Evolutionary conservation across 2,113 vertebrate genomes (phyloP), one percentile per base, ranked within the genome.

Genomic region (Xenopus laevis): DNA sequence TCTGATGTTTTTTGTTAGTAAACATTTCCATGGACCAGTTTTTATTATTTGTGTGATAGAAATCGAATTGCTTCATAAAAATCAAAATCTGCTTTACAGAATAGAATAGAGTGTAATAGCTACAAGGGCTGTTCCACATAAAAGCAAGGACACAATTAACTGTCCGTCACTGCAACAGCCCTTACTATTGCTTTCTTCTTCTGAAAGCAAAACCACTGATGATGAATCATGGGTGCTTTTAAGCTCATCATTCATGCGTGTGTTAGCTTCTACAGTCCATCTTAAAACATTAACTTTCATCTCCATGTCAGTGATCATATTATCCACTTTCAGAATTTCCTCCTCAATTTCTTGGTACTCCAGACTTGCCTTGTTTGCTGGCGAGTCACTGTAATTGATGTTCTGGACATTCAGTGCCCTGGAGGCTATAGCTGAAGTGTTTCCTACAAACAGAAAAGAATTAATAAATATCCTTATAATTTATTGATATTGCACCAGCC

Each of bases 251-350:
- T 87, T 77, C 82, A 85, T 78, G 0, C 80, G 84, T 20, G 81
- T 58, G 0, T 0, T 72, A 33, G 87, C 83, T 72, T 91, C 82
- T 74, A 87, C 86, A 82, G 81, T 82, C 88, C 87, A 91, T 47
- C 86, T 81, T 74, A 90, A 30, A 15, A 87, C 88, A 13, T 87
- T 84, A 10, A 89, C 86, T 79, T 91, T 92, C 80, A 20, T 67
- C 84, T 91, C 90, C 84, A 86, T 91, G 80, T 90, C 84, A 11
- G 87, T 85, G 9, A 90, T 85, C 84, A 89, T 80, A 33, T 63
- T 20, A 1, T 89, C 83, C 0, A 81, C 83, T 61, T 83, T 86
- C 27, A 74, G 53, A 53, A 85, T 87, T 78, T 91, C 86, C 75
- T 80, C 74, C 85, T 91, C 79, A 81, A 86, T 71, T 64, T 82